Evolutionary conservation across 2,113 vertebrate species (phyloP).

Genomic region (Chionodraco myersi): DNA sequence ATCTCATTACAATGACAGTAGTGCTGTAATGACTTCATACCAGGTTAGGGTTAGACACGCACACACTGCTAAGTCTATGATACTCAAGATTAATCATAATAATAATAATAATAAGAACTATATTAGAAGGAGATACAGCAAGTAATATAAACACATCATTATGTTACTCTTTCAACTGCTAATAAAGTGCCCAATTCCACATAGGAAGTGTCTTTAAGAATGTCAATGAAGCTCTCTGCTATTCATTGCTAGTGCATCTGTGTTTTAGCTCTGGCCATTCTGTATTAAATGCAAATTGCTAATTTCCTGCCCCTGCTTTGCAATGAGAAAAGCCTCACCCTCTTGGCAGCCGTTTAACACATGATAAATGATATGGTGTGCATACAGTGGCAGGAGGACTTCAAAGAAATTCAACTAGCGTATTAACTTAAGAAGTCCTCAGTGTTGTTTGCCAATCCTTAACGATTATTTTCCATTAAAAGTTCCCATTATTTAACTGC

Average conservation of each 20-base stretch:
- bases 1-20: conserved; percentile 55
- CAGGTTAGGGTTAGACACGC: background rate
- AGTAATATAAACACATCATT: conserved; percentile 30
- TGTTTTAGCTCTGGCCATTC: conserved; percentile 5
- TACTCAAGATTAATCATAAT: conserved; percentile 24
- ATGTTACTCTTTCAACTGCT: conserved; percentile 31
- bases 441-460: conserved; percentile 30
- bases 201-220: background rate
- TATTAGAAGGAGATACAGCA: conserved; percentile 28
- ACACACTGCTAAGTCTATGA: background rate
- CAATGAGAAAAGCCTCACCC: conserved; percentile 1
- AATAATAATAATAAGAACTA: background rate
- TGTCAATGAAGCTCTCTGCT: background rate
- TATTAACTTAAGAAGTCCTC: conserved; percentile 24
- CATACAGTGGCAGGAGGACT: background rate
- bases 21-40: conserved; percentile 37
- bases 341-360: conserved; percentile 25
- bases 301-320: conserved; percentile 13
- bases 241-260: background rate
- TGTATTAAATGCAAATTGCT: conserved; percentile 26
- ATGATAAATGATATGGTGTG: conserved; percentile 30
- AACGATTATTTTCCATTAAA: conserved; percentile 56
- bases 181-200: background rate
- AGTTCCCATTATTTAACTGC: conserved; percentile 28
- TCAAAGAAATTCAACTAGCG: conserved; percentile 20